Evolutionary conservation across 2,888 invertebrate species (phyloP), one percentile per base, ranked within the genome.

Genomic region (Trachelus iudaicus): DNA sequence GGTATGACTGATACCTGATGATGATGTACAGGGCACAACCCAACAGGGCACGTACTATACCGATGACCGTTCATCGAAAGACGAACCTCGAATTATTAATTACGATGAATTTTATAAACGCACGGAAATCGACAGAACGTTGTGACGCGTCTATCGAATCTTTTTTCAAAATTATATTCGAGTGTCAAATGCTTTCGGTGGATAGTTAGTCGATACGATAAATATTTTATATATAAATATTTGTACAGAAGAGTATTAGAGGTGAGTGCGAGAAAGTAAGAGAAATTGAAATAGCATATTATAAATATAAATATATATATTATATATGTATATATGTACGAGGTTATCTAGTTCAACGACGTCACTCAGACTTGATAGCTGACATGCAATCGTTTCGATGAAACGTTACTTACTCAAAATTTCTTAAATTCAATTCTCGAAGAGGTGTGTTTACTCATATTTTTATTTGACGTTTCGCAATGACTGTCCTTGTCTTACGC

Each of bases 181-280:
- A 56, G 56, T 56, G 56, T 56, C 56, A 56, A 56, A 9, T 23
- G 23, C 56, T 56, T 56, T 56, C 56, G 56, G 56, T 56, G 56
- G 23, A 56, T 56, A 23, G 56, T 56, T 56, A 9, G 56, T 83
- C 84, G 77, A 82, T 85, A 87, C 82, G 82, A 89, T 83, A 84
- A 89, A 84, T 90, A 91, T 91, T 91, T 91, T 91, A 90, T 90
- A 91, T 91, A 91, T 89, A 89, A 87, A 90, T 91, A 90, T 91
- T 91, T 91, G 90, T 91, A 91, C 88, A 91, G 85, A 87, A 73
- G 74, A 84, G 71, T 68, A 77, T 73, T 78, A 78, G 75, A 76
- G 34, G 74, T 75, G 33, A 56, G 30, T n/a, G 34, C 30, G 37
- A 68, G 12, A 73, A 56, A 73, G 73, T 15, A 81, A 75, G 78